Evolutionary conservation across 2,113 vertebrate species (phyloP).

Genomic region (Melospiza georgiana): DNA sequence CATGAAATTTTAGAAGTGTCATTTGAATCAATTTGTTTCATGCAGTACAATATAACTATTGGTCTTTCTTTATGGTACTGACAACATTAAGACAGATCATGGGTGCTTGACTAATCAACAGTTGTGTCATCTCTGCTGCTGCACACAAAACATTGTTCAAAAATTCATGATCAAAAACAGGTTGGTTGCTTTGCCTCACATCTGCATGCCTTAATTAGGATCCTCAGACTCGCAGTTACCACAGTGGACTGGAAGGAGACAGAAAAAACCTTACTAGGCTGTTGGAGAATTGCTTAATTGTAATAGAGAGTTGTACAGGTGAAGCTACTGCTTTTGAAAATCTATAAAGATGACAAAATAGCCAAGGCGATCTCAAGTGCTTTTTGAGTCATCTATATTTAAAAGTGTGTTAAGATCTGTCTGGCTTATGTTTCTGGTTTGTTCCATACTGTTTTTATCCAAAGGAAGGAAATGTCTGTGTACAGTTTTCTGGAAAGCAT

Average conservation of each 20-base stretch:
- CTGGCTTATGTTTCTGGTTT: background rate
- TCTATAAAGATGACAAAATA: background rate
- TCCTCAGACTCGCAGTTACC: background rate
- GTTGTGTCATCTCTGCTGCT: background rate
- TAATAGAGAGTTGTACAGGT: background rate
- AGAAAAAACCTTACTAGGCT: background rate
- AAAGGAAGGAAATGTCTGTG: background rate
- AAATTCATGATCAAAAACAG: background rate
- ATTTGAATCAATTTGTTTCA: background rate
- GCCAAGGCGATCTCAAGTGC: background rate
- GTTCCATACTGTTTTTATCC: background rate
- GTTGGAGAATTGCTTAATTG: background rate
- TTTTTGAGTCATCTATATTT: background rate
- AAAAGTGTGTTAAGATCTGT: background rate
- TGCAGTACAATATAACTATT: background rate
- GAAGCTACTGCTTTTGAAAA: background rate
- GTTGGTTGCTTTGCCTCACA: background rate
- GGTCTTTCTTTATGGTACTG: background rate
- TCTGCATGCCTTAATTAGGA: background rate
- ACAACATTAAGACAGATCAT: background rate
- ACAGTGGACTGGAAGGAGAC: background rate
- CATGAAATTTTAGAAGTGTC: background rate
- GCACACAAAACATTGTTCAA: background rate
- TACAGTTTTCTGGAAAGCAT: background rate
- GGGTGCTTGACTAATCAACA: background rate